Evolutionary conservation across 2,113 vertebrate species (phyloP).

Genomic region (Mobula hypostoma): DNA sequence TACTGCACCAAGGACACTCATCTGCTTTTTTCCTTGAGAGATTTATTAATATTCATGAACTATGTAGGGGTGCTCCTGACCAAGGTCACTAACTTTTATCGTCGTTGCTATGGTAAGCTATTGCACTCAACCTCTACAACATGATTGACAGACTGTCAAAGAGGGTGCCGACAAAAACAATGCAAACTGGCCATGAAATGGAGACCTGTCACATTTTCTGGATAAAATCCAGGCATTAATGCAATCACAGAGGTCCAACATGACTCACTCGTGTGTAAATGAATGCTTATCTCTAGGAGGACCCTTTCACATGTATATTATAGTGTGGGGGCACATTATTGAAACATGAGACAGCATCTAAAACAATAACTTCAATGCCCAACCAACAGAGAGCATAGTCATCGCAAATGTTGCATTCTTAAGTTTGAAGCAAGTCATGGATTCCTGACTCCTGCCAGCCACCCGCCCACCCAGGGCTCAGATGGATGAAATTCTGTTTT

Average conservation of each 20-base stretch:
- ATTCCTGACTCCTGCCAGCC: background rate
- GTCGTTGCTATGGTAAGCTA: background rate
- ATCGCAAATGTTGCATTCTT: background rate
- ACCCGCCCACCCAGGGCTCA: background rate
- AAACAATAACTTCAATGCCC: background rate
- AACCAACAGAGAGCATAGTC: background rate
- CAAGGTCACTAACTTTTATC: constrained; percentile 27
- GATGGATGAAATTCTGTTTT: background rate
- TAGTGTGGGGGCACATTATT: background rate
- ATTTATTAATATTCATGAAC: constrained; percentile 18
- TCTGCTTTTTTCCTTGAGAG: background rate
- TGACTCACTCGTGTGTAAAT: background rate
- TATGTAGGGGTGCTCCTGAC: background rate
- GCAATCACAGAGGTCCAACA: background rate
- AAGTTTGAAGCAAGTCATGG: background rate
- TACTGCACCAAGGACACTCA: background rate
- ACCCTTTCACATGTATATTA: background rate
- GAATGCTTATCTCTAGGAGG: background rate
- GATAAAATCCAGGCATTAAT: background rate
- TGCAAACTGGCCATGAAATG: background rate
- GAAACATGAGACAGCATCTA: background rate
- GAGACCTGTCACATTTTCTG: background rate
- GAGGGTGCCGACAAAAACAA: background rate
- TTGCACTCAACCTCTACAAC: background rate
- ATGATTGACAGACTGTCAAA: background rate